Percentiles rank a stretch among this genome's conserved stretches.
Evolutionary conservation across 2,888 invertebrate species (phyloP).

Genomic region (Phalangium opilio): DNA sequence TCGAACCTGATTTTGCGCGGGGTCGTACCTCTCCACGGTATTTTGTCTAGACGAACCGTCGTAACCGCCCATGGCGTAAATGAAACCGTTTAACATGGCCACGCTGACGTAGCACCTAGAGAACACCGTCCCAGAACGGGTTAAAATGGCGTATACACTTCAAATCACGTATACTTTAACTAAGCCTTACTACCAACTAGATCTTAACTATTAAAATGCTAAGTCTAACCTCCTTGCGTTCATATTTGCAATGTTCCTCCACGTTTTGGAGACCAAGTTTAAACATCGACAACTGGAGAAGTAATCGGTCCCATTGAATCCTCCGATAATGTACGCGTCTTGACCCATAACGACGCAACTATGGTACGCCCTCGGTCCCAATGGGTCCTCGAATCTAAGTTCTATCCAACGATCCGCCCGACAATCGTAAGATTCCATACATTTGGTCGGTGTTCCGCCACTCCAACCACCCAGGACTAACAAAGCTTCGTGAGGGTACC

Average conservation of each 20-base stretch:
- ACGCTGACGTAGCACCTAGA: constrained; percentile 48
- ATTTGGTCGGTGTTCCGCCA: constrained; percentile 50
- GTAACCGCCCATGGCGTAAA: constrained; percentile 33
- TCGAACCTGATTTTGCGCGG: constrained; percentile 24
- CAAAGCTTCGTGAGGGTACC: constrained; percentile 74
- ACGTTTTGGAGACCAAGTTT: constrained; percentile 27
- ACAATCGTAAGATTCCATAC: constrained; percentile 76
- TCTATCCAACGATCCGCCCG: constrained; percentile 77
- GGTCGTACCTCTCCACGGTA: constrained; percentile 30
- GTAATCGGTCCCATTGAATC: constrained; percentile 35
- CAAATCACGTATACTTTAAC: too few relatives aligned
- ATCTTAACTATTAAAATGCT: too few relatives aligned
- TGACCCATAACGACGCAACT: constrained; percentile 75
- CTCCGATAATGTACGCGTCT: constrained; percentile 39
- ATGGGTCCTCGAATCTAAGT: constrained; percentile 50
- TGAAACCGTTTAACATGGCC: constrained; percentile 24
- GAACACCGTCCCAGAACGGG: too few relatives aligned
- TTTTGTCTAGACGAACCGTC: constrained; percentile 31
- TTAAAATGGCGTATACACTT: too few relatives aligned
- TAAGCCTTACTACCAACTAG: too few relatives aligned
- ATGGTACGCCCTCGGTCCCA: constrained; percentile 77
- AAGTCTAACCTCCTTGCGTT: constrained; percentile 24
- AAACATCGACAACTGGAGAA: constrained; percentile 65
- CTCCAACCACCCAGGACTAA: constrained; percentile 72
- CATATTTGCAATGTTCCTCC: constrained; percentile 35